Percentiles rank a stretch among this genome's conserved stretches.
phyloP scores from a whole-genome alignment of 2,113 vertebrate genomes.

The Hyperopisus bebe region DNA sequence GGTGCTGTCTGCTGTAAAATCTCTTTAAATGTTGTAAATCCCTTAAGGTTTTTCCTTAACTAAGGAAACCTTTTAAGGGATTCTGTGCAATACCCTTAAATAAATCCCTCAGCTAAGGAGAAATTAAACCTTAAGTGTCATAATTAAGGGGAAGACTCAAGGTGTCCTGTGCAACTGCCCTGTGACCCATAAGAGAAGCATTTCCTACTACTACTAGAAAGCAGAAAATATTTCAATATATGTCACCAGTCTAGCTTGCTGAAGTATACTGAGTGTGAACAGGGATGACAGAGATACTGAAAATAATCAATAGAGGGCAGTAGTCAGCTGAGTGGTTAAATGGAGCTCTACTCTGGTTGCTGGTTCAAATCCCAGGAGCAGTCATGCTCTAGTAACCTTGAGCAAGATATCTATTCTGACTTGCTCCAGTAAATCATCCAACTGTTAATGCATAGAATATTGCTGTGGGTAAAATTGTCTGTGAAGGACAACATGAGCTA shows the following conservation, averaged over 20 bases:
- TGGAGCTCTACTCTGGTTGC: background rate
- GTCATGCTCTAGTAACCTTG: background rate
- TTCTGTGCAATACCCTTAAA: background rate
- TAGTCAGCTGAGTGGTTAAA: background rate
- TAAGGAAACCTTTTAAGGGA: background rate
- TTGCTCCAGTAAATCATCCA: slow-evolving; percentile 7
- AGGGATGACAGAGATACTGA: background rate
- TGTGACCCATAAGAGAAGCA: background rate
- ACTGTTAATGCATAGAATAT: background rate
- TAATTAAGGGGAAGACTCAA: background rate
- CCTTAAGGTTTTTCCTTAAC: background rate
- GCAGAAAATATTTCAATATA: background rate
- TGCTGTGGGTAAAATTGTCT: background rate
- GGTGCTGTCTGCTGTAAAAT: background rate
- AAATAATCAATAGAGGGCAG: background rate
- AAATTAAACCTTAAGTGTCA: background rate
- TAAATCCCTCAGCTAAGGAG: no score
- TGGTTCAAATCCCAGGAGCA: background rate
- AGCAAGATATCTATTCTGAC: background rate
- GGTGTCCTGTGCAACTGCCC: background rate
- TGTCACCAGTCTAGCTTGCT: background rate
- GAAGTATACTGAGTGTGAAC: background rate
- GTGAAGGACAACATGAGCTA: background rate
- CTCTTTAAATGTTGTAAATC: background rate
- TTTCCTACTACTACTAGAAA: background rate